Conservation (phyloP, 1,140 invertebrate species). For the Chrysopa pallens region DNA sequence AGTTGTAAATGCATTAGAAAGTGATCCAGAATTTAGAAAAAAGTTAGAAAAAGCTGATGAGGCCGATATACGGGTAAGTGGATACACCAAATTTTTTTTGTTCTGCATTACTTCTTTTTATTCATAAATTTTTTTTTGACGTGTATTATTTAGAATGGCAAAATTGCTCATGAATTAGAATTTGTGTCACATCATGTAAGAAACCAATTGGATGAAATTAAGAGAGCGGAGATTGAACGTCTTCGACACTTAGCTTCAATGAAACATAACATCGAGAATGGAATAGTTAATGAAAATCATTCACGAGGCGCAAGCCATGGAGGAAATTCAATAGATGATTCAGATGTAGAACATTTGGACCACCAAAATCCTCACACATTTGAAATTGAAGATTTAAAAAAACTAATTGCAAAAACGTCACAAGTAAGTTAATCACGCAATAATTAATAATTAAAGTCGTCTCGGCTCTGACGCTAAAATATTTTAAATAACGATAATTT, state of each 20-base stretch:
- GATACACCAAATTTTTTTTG: constrained; percentile 3
- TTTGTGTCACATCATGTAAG: constrained; percentile 77
- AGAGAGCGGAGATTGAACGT: constrained; percentile 71
- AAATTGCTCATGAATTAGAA: constrained; percentile 80
- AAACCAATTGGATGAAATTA: constrained; percentile 81
- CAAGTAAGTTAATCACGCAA: no score
- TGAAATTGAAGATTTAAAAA: constrained; percentile 86
- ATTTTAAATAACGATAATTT: no score
- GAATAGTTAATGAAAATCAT: constrained; percentile 37
- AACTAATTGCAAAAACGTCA: constrained; percentile 66
- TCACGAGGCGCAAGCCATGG: constrained; percentile 17
- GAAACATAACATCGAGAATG: constrained; percentile 47
- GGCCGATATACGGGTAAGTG: constrained; percentile 55
- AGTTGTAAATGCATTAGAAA: constrained; percentile 68
- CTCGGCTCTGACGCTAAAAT: no score
- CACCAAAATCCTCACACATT: constrained; percentile 83
- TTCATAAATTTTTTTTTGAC: constrained; percentile 6
- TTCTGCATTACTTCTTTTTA: constrained; percentile 5
- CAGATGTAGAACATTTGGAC: constrained; percentile 59
- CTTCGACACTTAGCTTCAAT: constrained; percentile 49
- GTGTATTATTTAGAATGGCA: constrained; percentile 50
- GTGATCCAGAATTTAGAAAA: constrained; percentile 61
- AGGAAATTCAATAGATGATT: constrained; percentile 11
- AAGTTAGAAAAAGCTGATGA: constrained; percentile 66
- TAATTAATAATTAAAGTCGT: no score